Evolutionary conservation across 2,113 vertebrate genomes (phyloP).

Genomic region (Bucco capensis): DNA sequence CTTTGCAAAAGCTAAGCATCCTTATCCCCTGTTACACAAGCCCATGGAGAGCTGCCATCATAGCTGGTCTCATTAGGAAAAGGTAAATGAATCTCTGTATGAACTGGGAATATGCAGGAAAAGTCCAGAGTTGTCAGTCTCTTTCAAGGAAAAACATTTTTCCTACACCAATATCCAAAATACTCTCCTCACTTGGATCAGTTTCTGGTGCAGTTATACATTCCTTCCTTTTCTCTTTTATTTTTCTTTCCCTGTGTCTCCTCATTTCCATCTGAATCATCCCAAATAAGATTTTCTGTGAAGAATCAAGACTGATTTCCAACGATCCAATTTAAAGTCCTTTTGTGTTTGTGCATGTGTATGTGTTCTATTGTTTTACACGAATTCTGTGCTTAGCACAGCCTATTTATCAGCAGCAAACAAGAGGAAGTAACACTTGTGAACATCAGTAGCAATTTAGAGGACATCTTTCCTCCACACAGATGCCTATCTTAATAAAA

Average conservation of each 20-base stretch:
- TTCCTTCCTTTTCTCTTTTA: neutral
- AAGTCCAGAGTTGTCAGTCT: neutral
- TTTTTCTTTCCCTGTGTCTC: neutral
- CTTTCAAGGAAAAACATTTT: neutral
- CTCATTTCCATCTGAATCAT: neutral
- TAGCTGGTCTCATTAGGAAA: neutral
- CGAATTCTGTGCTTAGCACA: neutral
- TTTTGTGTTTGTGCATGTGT: neutral
- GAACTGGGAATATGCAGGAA: neutral
- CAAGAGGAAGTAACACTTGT: neutral
- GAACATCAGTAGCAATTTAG: neutral
- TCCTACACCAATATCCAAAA: neutral
- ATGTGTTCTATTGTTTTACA: rapidly evolving
- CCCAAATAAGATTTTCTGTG: neutral
- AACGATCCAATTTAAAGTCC: neutral
- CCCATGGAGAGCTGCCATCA: neutral
- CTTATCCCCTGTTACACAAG: rapidly evolving
- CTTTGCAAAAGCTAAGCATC: neutral
- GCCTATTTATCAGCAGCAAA: neutral
- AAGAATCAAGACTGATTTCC: neutral
- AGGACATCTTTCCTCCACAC: neutral
- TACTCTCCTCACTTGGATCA: neutral
- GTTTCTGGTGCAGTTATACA: neutral
- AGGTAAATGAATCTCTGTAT: neutral
- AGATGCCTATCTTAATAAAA: neutral